A percentile compares a stretch with the other conserved stretches of the same genome.
These are phyloP conservation scores for Diploptera punctata DNA, from an alignment of 2,888 invertebrate genomes.

Conservation along the genomic window DNA sequence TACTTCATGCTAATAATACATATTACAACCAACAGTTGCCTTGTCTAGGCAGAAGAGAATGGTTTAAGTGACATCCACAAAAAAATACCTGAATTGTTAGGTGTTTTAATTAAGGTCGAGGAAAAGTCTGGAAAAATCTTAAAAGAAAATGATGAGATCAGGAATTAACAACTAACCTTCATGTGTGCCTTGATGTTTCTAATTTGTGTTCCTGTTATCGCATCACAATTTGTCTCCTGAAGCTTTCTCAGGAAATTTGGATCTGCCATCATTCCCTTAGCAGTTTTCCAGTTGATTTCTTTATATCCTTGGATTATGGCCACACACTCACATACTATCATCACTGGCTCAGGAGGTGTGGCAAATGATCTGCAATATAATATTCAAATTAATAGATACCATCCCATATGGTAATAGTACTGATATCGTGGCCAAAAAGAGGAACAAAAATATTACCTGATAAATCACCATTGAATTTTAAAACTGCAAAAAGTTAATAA, in stretches of 20 bases:
- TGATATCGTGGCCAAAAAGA: not conserved
- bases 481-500: not conserved
- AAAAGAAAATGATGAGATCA: too few relatives aligned
- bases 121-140: too few relatives aligned
- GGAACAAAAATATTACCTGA: too few relatives aligned
- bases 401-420: not conserved
- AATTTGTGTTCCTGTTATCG: conserved; percentile 73
- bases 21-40: too few relatives aligned
- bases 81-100: too few relatives aligned
- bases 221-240: conserved; percentile 86
- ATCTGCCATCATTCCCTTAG: conserved; percentile 92
- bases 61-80: too few relatives aligned
- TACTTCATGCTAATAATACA: too few relatives aligned
- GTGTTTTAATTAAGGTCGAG: too few relatives aligned
- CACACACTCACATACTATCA: conserved; percentile 89
- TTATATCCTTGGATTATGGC: conserved; percentile 82
- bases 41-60: too few relatives aligned
- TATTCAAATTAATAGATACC: not conserved
- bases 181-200: conserved; percentile 74
- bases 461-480: too few relatives aligned
- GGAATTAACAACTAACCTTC: conserved; percentile 63
- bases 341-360: conserved; percentile 89
- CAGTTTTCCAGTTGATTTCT: conserved; percentile 90
- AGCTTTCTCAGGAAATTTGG: conserved; percentile 80
- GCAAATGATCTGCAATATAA: conserved; percentile 74